Percentiles rank a stretch among this genome's conserved stretches.
Evolutionary conservation across 2,113 vertebrate species (phyloP).

Genomic region (Archocentrus centrarchus): DNA sequence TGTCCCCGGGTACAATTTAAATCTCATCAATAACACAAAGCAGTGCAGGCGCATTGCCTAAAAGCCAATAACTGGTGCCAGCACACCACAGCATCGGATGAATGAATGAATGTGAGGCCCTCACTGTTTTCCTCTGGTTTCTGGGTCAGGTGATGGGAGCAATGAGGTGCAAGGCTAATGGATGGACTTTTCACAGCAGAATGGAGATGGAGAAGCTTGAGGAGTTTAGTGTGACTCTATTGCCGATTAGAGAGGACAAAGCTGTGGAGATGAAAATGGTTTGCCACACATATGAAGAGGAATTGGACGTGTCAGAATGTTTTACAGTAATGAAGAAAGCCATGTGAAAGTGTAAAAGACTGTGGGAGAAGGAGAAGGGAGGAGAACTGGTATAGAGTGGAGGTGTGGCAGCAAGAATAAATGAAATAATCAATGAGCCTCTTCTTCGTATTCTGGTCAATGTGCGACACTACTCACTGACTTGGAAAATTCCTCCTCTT

Average conservation of each 20-base stretch:
- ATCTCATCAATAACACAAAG: conserved; percentile 73
- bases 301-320: conserved; percentile 41
- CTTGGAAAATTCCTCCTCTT: conserved; percentile 59
- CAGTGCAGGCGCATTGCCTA: conserved; percentile 58
- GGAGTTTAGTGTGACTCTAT: conserved; percentile 60
- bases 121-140: conserved; percentile 54
- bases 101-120: conserved; percentile 38
- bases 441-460: conserved; percentile 57
- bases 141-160: conserved; percentile 71
- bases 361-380: conserved; percentile 32
- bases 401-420: conserved; percentile 65
- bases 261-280: conserved; percentile 63
- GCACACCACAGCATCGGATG: conserved; percentile 35
- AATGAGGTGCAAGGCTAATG: conserved; percentile 74
- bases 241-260: conserved; percentile 66
- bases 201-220: conserved; percentile 67
- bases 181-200: conserved; percentile 77
- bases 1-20: conserved; percentile 63
- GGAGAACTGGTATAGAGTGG: conserved; percentile 40
- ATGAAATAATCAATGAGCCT: conserved; percentile 70
- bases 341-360: conserved; percentile 35
- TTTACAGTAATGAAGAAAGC: conserved; percentile 63
- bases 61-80: conserved; percentile 64
- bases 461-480: conserved; percentile 47
- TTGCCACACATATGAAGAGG: conserved; percentile 62